Conservation (phyloP, 2,113 vertebrate species). For the Nothocercus julius region DNA sequence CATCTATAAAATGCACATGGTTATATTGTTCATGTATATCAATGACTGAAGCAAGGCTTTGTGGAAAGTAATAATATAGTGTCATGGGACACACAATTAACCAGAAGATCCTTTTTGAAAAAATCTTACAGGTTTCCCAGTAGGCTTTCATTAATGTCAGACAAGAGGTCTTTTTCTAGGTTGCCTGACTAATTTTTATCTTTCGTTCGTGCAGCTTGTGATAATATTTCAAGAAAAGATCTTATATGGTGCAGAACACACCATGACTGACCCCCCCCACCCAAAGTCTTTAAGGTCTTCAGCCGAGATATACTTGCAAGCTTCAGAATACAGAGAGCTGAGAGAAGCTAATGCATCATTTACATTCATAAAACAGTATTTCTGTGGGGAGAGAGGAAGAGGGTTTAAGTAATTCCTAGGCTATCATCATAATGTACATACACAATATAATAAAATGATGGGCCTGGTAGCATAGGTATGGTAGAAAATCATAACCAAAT, state of each 20-base stretch:
- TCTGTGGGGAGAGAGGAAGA: no score
- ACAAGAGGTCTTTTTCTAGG: background rate
- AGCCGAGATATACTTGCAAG: background rate
- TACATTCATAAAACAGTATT: background rate
- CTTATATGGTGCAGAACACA: background rate
- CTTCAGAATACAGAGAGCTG: background rate
- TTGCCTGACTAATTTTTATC: background rate
- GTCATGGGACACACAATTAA: background rate
- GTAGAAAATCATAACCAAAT: background rate
- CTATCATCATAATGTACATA: background rate
- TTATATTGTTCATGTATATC: background rate
- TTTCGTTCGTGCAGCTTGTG: background rate
- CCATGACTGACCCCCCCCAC: background rate
- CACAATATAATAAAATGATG: background rate
- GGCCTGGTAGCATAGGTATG: rapidly evolving
- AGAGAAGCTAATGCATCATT: background rate
- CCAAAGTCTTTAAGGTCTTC: background rate
- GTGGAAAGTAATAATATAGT: background rate
- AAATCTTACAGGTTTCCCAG: background rate
- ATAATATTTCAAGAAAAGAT: background rate
- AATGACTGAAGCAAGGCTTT: background rate
- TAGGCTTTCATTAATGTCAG: background rate
- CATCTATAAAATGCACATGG: background rate
- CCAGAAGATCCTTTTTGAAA: background rate
- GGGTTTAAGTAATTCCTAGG: background rate